Evolutionary conservation across 2,113 vertebrate species (phyloP).

Genomic region (Dasypus novemcinctus): DNA sequence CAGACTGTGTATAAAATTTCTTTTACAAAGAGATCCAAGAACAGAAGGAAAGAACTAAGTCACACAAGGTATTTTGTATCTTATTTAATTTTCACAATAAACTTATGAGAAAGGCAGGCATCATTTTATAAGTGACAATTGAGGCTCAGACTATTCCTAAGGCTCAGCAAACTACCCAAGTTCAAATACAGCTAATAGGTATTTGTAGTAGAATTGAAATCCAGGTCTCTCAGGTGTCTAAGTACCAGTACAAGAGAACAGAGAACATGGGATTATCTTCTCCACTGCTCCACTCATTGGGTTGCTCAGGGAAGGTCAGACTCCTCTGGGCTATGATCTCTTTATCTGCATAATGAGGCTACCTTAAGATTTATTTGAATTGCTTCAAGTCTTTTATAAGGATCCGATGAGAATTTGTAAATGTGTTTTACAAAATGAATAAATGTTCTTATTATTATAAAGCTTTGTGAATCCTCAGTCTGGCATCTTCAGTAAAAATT

Average conservation of each 20-base stretch:
- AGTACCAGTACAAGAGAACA: not conserved
- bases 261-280: not conserved
- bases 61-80: not conserved
- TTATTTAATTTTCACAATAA: conserved; percentile 39
- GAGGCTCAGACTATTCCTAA: not conserved
- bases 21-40: conserved; percentile 13
- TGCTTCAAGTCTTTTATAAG: not conserved
- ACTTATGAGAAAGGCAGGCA: not conserved
- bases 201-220: not conserved
- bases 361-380: not conserved
- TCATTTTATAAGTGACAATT: not conserved
- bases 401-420: not conserved
- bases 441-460: not conserved
- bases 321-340: not conserved
- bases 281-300: not conserved
- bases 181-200: not conserved
- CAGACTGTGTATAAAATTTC: not conserved
- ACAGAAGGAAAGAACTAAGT: not conserved
- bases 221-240: not conserved
- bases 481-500: not conserved
- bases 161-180: not conserved
- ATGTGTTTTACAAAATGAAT: not conserved
- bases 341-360: not conserved
- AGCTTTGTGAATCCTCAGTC: not conserved
- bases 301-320: not conserved